Evolutionary conservation across 2,113 vertebrate species (phyloP), one percentile per base, ranked within the genome.

Genomic region (Pseudolaguvia tuberculata): DNA sequence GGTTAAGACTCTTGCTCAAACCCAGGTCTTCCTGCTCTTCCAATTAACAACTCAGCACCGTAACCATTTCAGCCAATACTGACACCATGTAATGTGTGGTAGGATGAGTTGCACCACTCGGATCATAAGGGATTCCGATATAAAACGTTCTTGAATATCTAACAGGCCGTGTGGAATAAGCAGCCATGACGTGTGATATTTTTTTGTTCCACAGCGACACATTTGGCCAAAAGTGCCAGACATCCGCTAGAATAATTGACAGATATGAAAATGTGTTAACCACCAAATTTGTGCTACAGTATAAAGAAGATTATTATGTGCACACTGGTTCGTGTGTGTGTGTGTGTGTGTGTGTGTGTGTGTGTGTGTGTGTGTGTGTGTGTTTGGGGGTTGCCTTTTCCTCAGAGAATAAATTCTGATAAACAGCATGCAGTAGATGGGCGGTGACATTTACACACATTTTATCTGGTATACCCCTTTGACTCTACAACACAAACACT

Each of bases 361-460:
- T 74, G 73, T n/a, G 15, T 25, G 1, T 70, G 23, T 48, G 42
- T 78, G 76, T 47, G 50, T 45, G 57, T 29, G 51, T 53, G 59
- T 55, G 72, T 39, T 18, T 74, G 73, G 74, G 68, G 66, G 7
- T 50, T 56, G 39, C 42, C 53, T 51, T 75, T 75, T 69, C 50
- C 65, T 27, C 50, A 7, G 59, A 65, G 61, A 35, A 66, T 66
- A 17, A 21, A 55, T 74, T 42, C 31, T 56, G 50, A 74, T 74
- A 39, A 74, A 70, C 66, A 70, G 65, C 61, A 47, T 31, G 21
- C 45, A 58, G n/a, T 27, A 57, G 31, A 29, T 62, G 55, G 61
- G 51, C 47, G 29, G 5, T 48, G 58, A 53, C 76, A 72, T 56
- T 63, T 71, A 56, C 50, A 47, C 51, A 27, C 21, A 71, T 70